Evolutionary conservation across 1,140 invertebrate species (phyloP), one percentile per base, ranked within the genome.

Genomic region (Lerema accius): DNA sequence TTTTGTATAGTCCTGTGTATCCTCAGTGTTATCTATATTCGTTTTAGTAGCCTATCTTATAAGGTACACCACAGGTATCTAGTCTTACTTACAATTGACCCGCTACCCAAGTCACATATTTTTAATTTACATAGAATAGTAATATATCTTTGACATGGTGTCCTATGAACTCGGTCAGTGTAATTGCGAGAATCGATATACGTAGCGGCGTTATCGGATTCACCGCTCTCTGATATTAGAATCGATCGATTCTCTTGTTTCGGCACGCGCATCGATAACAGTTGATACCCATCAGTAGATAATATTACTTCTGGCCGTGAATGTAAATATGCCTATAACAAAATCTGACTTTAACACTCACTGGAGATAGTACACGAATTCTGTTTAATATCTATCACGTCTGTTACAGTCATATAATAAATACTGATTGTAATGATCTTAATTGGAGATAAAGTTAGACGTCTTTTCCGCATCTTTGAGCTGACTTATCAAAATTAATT

Each of bases 241-340:
- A 28, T 53, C 76, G 71, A 76, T 80, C 69, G 71, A 78, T 81
- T 48, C 49, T 65, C 66, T 60, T 42, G 63, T 65, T 60, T 63
- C 63, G 69, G 74, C 86, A 86, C 84, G 86, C 71, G 72, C 70
- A 48, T 58, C 73, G 80, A 88, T 84, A 82, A 70, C 51, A 23
- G 51, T 16, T 79, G 86, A 89, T 89, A 83, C 78, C 55, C 62
- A 86, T 86, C 81, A 78, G 45, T 43, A 80, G 83, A 86, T 86
- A 89, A 58, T 72, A 67, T 68, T 74, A 56, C 63, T 40, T 71
- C 63, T 73, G 67, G 65, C 70, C 73, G 61, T 63, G 53, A 62
- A 58, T 50, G 58, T 65, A 67, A 46, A 66, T 78, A 70, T 76
- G 72, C 70, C 71, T 62, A 71, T 76, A 73, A 39, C 63, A 56